Conservation (phyloP, 2,888 invertebrate genomes). For the Troides oblongomaculatus region DNA sequence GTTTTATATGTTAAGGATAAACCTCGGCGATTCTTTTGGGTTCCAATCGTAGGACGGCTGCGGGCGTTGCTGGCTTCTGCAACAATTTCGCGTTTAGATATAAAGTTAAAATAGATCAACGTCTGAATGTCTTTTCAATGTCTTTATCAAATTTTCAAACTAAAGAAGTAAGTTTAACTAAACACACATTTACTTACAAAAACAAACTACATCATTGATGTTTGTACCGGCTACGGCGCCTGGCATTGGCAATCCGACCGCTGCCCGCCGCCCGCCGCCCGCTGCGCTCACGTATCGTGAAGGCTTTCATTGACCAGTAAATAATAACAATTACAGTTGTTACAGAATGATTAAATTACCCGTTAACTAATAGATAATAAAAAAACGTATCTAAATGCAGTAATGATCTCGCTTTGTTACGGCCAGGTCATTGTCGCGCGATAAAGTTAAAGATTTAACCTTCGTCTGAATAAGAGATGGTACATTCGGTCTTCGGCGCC, state of each 20-base stretch:
- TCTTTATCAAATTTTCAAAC: too few species aligned
- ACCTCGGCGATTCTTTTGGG: too few species aligned
- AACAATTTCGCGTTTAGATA: too few species aligned
- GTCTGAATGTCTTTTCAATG: too few species aligned
- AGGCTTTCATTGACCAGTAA: not conserved
- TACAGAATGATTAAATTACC: not conserved
- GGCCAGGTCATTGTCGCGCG: conserved; percentile 11
- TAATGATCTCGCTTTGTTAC: conserved; percentile 19
- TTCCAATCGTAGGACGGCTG: too few species aligned
- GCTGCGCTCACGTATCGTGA: not conserved
- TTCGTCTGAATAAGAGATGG: conserved; percentile 6
- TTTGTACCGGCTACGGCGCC: too few species aligned
- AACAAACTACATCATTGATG: too few species aligned
- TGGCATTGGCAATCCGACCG: not conserved
- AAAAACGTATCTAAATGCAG: not conserved
- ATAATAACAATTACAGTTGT: not conserved
- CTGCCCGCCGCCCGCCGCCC: not conserved
- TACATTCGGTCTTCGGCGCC: not conserved
- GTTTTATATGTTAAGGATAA: too few species aligned
- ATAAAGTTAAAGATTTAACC: conserved; percentile 5
- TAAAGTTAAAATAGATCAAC: too few species aligned
- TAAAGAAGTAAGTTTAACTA: too few species aligned
- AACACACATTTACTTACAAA: too few species aligned
- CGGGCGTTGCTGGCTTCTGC: too few species aligned
- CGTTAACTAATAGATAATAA: conserved; percentile 9